These are phyloP conservation scores for Dimorphilus gyrociliatus DNA, from an alignment of 2,888 invertebrate genomes.

Conservation along the genomic window DNA sequence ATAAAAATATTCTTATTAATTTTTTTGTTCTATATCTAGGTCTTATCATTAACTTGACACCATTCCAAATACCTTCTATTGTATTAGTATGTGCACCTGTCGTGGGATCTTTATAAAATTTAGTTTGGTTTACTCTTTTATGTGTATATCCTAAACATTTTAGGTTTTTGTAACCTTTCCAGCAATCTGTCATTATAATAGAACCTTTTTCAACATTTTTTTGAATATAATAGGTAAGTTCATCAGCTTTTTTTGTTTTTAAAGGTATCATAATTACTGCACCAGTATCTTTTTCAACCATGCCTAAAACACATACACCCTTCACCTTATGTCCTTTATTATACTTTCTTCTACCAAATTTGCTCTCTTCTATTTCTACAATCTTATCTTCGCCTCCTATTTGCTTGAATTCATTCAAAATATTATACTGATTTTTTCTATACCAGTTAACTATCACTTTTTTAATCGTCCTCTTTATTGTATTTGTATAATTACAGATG, in stretches of 20 bases:
- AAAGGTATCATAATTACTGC: constrained; percentile 9
- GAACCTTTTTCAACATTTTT: constrained; percentile 11
- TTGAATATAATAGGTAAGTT: constrained; percentile 10
- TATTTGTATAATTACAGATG: too few relatives aligned
- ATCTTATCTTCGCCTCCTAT: constrained; percentile 4
- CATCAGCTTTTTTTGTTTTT: constrained; percentile 6
- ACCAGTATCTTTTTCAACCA: constrained; percentile 9
- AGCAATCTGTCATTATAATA: constrained; percentile 9
- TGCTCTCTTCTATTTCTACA: constrained; percentile 10
- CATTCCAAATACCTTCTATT: constrained; percentile 7
- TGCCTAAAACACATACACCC: constrained; percentile 14
- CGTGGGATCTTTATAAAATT: constrained; percentile 12
- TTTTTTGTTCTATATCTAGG: constrained; percentile 4
- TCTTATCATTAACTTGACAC: constrained; percentile 3
- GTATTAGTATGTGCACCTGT: constrained; percentile 10
- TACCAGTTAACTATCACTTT: too few relatives aligned
- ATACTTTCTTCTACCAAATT: constrained; percentile 8
- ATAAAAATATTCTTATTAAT: too few relatives aligned
- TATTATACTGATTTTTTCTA: too few relatives aligned
- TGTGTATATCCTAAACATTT: constrained; percentile 9
- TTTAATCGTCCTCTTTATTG: too few relatives aligned
- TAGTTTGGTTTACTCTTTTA: constrained; percentile 12
- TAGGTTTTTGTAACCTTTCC: constrained; percentile 8
- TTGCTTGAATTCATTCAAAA: too few relatives aligned
- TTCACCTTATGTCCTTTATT: constrained; percentile 9